A percentile compares a stretch with the other conserved stretches of the same genome.
Conservation (phyloP, 2,888 invertebrate species). For the Horisme vitalbata region DNA sequence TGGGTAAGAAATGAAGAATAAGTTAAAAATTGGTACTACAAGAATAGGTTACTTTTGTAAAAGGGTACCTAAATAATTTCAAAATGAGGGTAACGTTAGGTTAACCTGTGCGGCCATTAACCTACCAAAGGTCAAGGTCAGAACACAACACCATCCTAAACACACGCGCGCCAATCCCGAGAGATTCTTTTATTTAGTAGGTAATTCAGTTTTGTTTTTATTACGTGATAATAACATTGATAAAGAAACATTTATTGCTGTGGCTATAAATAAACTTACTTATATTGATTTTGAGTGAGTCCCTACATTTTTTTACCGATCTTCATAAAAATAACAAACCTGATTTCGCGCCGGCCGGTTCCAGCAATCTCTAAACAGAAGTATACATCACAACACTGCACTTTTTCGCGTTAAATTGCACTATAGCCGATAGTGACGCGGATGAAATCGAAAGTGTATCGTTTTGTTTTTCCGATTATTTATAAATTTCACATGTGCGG, state of each 20-base stretch:
- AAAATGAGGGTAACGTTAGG: neutral
- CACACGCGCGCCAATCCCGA: conserved; percentile 6
- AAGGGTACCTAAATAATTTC: neutral
- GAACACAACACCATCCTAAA: conserved; percentile 15
- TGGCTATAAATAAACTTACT: no score
- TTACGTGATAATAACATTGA: no score
- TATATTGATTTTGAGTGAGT: no score
- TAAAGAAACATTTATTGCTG: no score
- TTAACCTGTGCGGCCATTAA: conserved; percentile 37
- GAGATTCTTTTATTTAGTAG: neutral
- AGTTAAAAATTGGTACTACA: no score
- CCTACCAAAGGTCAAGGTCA: conserved; percentile 47
- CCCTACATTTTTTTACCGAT: no score
- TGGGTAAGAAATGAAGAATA: no score
- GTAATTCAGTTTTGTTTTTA: neutral
- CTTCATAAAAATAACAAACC: conserved; percentile 43
- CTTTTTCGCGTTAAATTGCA: conserved; percentile 27
- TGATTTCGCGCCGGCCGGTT: conserved; percentile 37
- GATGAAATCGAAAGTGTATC: conserved; percentile 58
- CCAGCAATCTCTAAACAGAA: conserved; percentile 34
- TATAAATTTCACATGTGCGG: conserved; percentile 64
- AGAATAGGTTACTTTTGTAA: no score
- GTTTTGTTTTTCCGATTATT: conserved; percentile 37
- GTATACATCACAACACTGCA: conserved; percentile 53
- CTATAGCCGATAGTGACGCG: conserved; percentile 29